phyloP scores from a whole-genome alignment of 35 echinoderm and acorn worm species.

The Hemicentrotus pulcherrimus region DNA sequence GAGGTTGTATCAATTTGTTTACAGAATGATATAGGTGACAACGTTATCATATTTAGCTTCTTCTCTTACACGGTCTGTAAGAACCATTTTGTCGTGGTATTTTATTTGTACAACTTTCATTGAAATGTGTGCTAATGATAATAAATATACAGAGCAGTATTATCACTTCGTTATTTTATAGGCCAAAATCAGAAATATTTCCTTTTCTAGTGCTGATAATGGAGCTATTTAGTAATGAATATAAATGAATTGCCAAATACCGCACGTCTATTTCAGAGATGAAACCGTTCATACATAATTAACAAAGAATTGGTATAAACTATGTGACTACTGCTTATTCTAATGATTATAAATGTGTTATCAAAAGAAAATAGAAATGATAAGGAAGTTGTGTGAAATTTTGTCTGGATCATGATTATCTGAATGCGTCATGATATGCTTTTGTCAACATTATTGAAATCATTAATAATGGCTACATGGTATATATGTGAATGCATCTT shows the following conservation, averaged over 20 bases:
- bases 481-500: too few relatives aligned
- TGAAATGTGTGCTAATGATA: neutral
- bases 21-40: neutral
- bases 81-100: neutral
- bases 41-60: neutral
- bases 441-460: too few relatives aligned
- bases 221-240: neutral
- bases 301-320: too few relatives aligned
- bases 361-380: too few relatives aligned
- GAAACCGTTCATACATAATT: neutral
- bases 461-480: too few relatives aligned
- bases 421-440: too few relatives aligned
- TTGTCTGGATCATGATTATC: too few relatives aligned
- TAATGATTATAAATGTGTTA: too few relatives aligned
- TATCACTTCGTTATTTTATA: neutral
- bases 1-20: neutral
- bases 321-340: too few relatives aligned
- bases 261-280: neutral
- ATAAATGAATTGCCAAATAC: neutral
- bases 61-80: neutral
- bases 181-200: neutral
- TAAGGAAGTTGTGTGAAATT: too few relatives aligned
- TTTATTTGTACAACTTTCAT: neutral
- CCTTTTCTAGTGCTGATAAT: neutral
- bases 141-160: neutral